A percentile compares a stretch with the other conserved stretches of the same genome.
Evolutionary conservation across 2,888 invertebrate species (phyloP).

Genomic region (Harpagoxenus sublaevis): DNA sequence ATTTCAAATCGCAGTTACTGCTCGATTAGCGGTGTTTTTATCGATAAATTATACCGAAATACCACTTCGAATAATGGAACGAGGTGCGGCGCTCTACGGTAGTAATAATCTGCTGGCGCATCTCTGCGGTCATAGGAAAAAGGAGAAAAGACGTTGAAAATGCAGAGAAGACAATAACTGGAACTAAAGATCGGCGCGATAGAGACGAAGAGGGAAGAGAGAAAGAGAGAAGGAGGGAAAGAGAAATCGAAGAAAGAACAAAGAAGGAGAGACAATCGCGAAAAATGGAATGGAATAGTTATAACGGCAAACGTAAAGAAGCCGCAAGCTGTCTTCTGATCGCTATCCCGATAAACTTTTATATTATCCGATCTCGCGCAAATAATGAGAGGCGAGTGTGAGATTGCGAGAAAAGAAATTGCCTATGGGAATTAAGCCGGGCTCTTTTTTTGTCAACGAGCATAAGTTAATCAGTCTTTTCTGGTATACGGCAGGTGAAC

Average conservation of each 20-base stretch:
- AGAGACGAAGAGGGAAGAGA: neutral
- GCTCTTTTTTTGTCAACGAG: conserved; percentile 30
- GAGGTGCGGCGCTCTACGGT: conserved; percentile 17
- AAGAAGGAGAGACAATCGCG: neutral
- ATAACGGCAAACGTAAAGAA: conserved; percentile 32
- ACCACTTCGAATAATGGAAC: conserved; percentile 38
- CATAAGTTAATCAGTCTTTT: conserved; percentile 37
- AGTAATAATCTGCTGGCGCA: conserved; percentile 40
- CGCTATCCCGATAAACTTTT: conserved; percentile 50
- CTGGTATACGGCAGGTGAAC: neutral
- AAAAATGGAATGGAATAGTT: conserved; percentile 28
- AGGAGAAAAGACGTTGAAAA: conserved; percentile 36
- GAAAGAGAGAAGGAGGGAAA: conserved; percentile 30
- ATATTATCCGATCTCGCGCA: conserved; percentile 56
- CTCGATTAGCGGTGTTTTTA: conserved; percentile 49
- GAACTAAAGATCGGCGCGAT: conserved; percentile 31
- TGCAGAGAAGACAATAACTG: conserved; percentile 50
- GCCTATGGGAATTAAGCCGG: conserved; percentile 15
- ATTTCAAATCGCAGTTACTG: conserved; percentile 36
- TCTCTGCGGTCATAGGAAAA: conserved; percentile 29
- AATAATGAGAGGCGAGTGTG: conserved; percentile 54
- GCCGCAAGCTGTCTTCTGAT: conserved; percentile 26
- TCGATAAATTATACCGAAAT: conserved; percentile 50
- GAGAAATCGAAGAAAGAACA: neutral
- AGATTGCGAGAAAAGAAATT: conserved; percentile 28